phyloP scores from a whole-genome alignment of 2,797 vertebrate species.

The Arctocebus calabarensis region DNA sequence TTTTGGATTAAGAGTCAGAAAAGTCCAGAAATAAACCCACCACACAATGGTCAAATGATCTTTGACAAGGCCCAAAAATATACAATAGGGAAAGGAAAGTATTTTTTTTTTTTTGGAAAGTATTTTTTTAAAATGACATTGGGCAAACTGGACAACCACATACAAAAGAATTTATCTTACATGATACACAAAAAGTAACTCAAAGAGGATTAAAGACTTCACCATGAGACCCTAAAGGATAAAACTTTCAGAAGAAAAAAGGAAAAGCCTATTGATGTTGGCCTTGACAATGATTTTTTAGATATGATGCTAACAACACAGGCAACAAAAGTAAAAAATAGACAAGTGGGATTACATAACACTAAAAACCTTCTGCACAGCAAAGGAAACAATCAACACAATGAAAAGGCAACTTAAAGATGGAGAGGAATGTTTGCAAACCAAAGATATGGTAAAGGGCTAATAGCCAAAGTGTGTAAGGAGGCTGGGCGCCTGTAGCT shows the following conservation, averaged over 20 bases:
- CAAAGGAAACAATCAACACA: neutral
- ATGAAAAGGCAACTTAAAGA: neutral
- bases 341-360: neutral
- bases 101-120: neutral
- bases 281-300: neutral
- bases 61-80: neutral
- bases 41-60: neutral
- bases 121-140: neutral
- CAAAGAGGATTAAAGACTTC: neutral
- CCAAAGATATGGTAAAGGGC: neutral
- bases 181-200: neutral
- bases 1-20: neutral
- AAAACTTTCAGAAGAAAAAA: neutral
- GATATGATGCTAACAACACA: neutral
- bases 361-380: neutral
- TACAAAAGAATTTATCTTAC: neutral
- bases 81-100: neutral
- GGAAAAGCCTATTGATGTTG: neutral
- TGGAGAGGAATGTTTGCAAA: neutral
- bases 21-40: neutral
- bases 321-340: conserved; percentile 4
- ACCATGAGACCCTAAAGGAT: neutral
- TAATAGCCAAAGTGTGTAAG: neutral
- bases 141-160: neutral
- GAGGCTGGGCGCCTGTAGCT: too few species aligned